Percentiles rank a stretch among this genome's conserved stretches.
Evolutionary conservation across 2,113 vertebrate species (phyloP).

Genomic region (Psittacara wagleri): DNA sequence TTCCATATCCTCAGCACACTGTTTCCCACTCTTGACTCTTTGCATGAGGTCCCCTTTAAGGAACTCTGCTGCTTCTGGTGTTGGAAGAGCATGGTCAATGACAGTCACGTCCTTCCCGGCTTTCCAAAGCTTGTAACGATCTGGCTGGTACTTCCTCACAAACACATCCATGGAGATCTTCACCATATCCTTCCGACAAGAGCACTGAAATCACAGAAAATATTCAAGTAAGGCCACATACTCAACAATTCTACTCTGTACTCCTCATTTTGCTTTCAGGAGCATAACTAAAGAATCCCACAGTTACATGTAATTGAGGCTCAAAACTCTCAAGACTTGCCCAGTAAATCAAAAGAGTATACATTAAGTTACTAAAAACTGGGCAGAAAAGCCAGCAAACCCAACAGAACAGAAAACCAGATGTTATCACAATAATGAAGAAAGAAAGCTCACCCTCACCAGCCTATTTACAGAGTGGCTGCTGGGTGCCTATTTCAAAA

Average conservation of each 20-base stretch:
- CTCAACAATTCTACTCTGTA: neutral
- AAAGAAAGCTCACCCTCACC: neutral
- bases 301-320: neutral
- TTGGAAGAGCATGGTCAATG: conserved; percentile 90
- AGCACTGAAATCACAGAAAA: conserved; percentile 81
- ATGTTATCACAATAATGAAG: neutral
- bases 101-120: conserved; percentile 85
- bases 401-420: fast-evolving
- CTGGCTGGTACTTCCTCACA: conserved; percentile 93
- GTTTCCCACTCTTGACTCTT: conserved; percentile 64
- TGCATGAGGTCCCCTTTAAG: conserved; percentile 73
- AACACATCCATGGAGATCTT: conserved; percentile 99
- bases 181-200: conserved; percentile 96
- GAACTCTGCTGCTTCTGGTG: conserved; percentile 86
- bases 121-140: conserved; percentile 95
- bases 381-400: neutral
- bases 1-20: conserved; percentile 66
- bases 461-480: neutral
- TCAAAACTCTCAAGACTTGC: neutral
- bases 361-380: neutral
- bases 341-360: neutral
- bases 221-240: neutral
- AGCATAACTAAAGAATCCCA: neutral
- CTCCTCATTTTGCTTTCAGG: neutral
- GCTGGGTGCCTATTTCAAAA: neutral